Percentiles rank a stretch among this genome's conserved stretches.
Conservation (phyloP, 92 coral and sea anemone species). For the Actinostola sp. region DNA sequence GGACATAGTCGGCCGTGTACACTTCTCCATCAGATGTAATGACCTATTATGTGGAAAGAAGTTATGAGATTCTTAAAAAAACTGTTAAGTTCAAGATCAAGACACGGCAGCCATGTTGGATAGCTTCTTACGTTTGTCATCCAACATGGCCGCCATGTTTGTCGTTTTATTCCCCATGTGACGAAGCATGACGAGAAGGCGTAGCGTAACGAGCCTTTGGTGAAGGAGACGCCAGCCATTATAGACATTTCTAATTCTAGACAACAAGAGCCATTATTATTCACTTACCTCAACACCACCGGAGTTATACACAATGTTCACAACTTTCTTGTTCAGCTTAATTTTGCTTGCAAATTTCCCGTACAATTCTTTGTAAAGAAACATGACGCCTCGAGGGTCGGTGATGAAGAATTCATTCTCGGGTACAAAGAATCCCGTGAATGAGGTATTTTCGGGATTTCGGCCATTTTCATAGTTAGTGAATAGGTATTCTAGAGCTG, state of each 20-base stretch:
- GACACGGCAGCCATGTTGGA: too few species aligned
- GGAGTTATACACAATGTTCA: slow-evolving; percentile 41
- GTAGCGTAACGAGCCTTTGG: too few species aligned
- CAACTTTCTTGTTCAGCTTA: slow-evolving; percentile 49
- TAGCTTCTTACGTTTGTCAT: too few species aligned
- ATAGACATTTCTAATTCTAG: too few species aligned
- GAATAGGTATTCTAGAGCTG: slow-evolving; percentile 47
- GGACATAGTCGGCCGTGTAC: slow-evolving; percentile 72
- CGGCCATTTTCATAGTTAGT: slow-evolving; percentile 59
- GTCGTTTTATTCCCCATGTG: too few species aligned
- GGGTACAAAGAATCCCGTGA: slow-evolving; percentile 18
- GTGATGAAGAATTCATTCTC: slow-evolving; percentile 56
- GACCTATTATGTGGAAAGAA: slow-evolving; percentile 12
- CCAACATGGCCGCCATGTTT: too few species aligned
- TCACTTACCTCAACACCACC: slow-evolving; percentile 42
- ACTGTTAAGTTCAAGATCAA: not conserved
- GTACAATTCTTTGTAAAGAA: slow-evolving; percentile 38
- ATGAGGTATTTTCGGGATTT: slow-evolving; percentile 39
- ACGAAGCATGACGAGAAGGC: too few species aligned
- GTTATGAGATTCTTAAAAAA: not conserved
- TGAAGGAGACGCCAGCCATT: not conserved
- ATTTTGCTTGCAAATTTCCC: slow-evolving; percentile 41
- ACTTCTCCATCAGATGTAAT: slow-evolving; percentile 59
- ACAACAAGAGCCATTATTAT: not conserved
- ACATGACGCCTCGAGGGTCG: slow-evolving; percentile 55